Evolutionary conservation across 2,113 vertebrate genomes (phyloP), one percentile per base, ranked within the genome.

Genomic region (Baryphthengus martii): DNA sequence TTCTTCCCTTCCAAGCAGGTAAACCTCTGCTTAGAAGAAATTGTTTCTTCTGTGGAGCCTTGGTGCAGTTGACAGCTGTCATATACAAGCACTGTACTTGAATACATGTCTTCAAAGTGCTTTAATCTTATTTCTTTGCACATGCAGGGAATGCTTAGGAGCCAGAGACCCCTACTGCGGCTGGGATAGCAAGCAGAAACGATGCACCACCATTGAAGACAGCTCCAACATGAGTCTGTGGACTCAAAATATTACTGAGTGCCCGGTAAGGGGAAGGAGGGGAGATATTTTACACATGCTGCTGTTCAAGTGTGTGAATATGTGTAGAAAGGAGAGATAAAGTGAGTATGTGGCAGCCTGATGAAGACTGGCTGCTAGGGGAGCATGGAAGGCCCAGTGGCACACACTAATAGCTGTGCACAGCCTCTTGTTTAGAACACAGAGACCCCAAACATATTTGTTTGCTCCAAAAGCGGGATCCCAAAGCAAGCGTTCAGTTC

Each of bases 211-310:
- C 3, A 98, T 99, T 52, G 99, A 99, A 95, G 99, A 99, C 97
- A 99, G 99, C 94, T 98, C 99, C 96, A 99, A 99, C 97, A 99
- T 99, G 99, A 99, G 99, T 96, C 99, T 99, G 88, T 99, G 99
- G 99, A 99, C 97, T 82, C 99, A 99, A 98, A 99, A 99, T 97
- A 99, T 99, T 98, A 99, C 99, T 0, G 97, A 98, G 11, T 99
- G 99, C 92, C 99, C 99, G 79, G 99, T 99, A 98, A 98, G 99
- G 96, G 68, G 49, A 94, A 72, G 23, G 26, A 78, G 28, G 66
- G 37, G 73, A 88, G 79, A 63, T 68, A 65, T 24, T 85, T 78
- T 73, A 3, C 40, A 20, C 28, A 17, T 53, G 25, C 33, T 31
- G 20, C 15, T 71, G 47, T 67, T 24, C 47, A 53, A 49, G 13